These are phyloP conservation scores for Cuculus canorus DNA, from an alignment of 2,797 vertebrate genomes.

Conservation along the genomic window DNA sequence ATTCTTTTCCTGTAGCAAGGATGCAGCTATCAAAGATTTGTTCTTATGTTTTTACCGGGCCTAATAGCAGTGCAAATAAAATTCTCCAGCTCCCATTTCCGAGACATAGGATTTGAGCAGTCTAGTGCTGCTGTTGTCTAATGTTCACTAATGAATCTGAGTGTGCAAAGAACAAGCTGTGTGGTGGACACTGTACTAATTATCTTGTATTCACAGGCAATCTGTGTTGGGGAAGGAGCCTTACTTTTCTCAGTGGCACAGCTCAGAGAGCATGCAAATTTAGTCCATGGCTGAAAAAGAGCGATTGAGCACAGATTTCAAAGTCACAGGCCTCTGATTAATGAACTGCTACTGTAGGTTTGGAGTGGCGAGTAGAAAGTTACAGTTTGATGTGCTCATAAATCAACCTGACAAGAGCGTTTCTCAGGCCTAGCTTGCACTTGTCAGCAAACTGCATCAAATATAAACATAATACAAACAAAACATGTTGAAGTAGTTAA, in stretches of 20 bases:
- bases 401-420: slow-evolving; percentile 94
- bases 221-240: slow-evolving; percentile 55
- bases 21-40: slow-evolving; percentile 51
- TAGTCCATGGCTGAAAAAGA: slow-evolving; percentile 73
- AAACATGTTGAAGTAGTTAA: slow-evolving; percentile 88
- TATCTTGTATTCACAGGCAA: slow-evolving; percentile 68
- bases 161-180: slow-evolving; percentile 58
- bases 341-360: slow-evolving; percentile 87
- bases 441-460: slow-evolving; percentile 86
- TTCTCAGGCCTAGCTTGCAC: slow-evolving; percentile 79
- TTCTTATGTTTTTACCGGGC: slow-evolving; percentile 46
- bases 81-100: slow-evolving; percentile 50
- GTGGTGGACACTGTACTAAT: slow-evolving; percentile 69
- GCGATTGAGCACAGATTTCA: slow-evolving; percentile 80
- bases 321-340: slow-evolving; percentile 86
- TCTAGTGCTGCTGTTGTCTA: slow-evolving; percentile 57
- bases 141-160: slow-evolving; percentile 71
- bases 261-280: slow-evolving; percentile 81
- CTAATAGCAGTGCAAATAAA: slow-evolving; percentile 55
- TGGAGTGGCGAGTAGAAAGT: slow-evolving; percentile 87
- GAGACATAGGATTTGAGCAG: slow-evolving; percentile 65
- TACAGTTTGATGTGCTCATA: slow-evolving; percentile 88
- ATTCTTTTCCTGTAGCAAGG: slow-evolving; percentile 11
- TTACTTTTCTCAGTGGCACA: slow-evolving; percentile 72
- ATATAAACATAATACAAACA: slow-evolving; percentile 89